phyloP scores from a whole-genome alignment of 1,140 invertebrate species.

The Drosophila pseudoobscura region DNA sequence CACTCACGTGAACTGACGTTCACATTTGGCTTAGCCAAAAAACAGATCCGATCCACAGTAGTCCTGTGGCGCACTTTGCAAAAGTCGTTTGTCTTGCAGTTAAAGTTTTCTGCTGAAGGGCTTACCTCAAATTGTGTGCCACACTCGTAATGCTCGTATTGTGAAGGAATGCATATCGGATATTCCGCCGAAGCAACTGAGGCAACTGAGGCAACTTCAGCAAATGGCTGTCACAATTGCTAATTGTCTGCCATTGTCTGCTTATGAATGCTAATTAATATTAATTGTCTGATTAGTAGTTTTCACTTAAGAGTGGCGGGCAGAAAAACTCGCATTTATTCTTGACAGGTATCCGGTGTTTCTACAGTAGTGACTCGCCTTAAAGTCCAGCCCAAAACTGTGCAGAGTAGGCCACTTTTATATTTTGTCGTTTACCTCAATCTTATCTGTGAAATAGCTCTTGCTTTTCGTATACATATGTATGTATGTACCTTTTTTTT shows the following conservation, averaged over 20 bases:
- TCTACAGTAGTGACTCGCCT: too few species aligned
- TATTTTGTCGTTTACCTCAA: conserved; percentile 8
- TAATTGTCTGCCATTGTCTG: conserved; percentile 53
- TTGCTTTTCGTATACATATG: background rate
- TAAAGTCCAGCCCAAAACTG: too few species aligned
- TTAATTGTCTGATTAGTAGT: background rate
- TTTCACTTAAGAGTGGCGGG: conserved; percentile 3
- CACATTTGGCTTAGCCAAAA: conserved; percentile 15
- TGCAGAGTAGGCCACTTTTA: too few species aligned
- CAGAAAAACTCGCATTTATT: too few species aligned
- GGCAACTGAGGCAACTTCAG: conserved; percentile 32
- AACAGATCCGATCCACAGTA: conserved; percentile 21
- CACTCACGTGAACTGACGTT: conserved; percentile 57
- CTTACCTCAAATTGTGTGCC: conserved; percentile 51
- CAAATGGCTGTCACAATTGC: conserved; percentile 57
- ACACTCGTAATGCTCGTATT: conserved; percentile 31
- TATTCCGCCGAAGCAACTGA: conserved; percentile 20
- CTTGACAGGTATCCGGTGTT: too few species aligned
- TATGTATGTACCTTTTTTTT: conserved; percentile 14
- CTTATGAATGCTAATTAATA: conserved; percentile 38
- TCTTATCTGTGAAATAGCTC: conserved; percentile 22
- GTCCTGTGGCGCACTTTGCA: conserved; percentile 17
- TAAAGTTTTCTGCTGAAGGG: conserved; percentile 49
- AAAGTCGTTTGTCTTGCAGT: conserved; percentile 71
- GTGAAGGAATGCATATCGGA: conserved; percentile 57